Evolutionary conservation across 2,888 invertebrate species (phyloP).

Genomic region (Pyrocoelia pectoralis): DNA sequence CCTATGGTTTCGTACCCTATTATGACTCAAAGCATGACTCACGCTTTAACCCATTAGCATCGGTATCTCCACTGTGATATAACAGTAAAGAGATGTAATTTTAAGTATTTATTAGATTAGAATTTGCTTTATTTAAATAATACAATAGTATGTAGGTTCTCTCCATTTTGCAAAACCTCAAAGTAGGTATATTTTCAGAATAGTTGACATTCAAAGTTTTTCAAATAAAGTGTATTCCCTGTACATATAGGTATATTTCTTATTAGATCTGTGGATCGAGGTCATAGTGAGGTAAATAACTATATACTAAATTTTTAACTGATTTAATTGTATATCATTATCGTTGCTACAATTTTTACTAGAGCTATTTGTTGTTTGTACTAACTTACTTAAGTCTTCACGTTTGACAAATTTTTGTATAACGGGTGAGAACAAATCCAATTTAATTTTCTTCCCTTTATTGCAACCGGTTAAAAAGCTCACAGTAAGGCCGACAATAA

Average conservation of each 20-base stretch:
- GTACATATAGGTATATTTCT: too few species aligned
- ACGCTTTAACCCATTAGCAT: slow-evolving; percentile 45
- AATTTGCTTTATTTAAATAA: neutral
- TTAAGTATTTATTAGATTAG: neutral
- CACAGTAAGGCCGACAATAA: slow-evolving; percentile 71
- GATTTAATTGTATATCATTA: slow-evolving; percentile 23
- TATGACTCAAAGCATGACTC: slow-evolving; percentile 67
- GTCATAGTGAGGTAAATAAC: too few species aligned
- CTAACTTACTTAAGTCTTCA: slow-evolving; percentile 10
- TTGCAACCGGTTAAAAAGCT: slow-evolving; percentile 73
- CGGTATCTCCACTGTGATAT: slow-evolving; percentile 24
- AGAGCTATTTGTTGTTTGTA: neutral
- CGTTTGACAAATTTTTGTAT: slow-evolving; percentile 65
- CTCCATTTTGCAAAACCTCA: too few species aligned
- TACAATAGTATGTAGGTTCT: too few species aligned
- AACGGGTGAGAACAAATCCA: slow-evolving; percentile 70
- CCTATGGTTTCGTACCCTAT: slow-evolving; percentile 73
- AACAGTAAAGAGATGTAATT: slow-evolving; percentile 5
- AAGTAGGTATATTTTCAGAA: too few species aligned
- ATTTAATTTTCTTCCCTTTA: slow-evolving; percentile 66
- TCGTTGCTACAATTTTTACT: neutral
- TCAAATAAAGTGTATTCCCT: too few species aligned
- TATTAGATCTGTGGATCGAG: too few species aligned
- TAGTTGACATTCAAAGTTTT: too few species aligned
- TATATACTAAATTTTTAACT: slow-evolving; percentile 10